Base-by-base conservation (phyloP, 2,113 vertebrate species). In the Microtus pennsylvanicus region DNA sequence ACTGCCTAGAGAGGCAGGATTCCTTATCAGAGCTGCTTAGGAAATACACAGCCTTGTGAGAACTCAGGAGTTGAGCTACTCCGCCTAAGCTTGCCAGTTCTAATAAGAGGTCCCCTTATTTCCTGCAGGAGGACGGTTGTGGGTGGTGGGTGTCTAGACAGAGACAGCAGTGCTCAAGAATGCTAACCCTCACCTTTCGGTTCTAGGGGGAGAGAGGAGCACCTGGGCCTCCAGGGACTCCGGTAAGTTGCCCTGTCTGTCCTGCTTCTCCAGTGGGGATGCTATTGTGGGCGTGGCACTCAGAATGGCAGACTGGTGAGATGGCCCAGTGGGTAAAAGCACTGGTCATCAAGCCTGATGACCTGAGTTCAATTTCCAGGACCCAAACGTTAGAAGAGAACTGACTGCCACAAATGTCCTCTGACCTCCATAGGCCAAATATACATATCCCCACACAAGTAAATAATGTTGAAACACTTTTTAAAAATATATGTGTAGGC, bases 141-240 rank as follows among this genome's bases (percentile, higher is more conserved):
- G 16, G 65, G 7, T 12, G 76, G 12, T 3, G 24, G 69, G 21
- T 6, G 3, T 78, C n/a, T 80, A 55, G 52, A 1, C 12, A 47
- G 50, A 72, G n/a, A n/a, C 38, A 1, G 19, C 13, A 21, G 35
- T 42, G 67, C 35, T 63, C 80, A 58, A 67, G 92, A 65, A 96
- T 45, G 74, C 91, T 96, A 89, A 97, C 75, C 35, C 33, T 42
- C 35, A 50, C 70, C 42, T 96, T 98, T 81, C 96, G 98, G 98
- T 97, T 99, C 99, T 97, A 99, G 99, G 99, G 99, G 8, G 99
- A 99, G 58, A 98, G 99, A 99, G 99, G 99, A 50, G 99, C 99
- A 97, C 99, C 99, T 70, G 99, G 99, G 98, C 99, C 99, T 94
- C 98, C 98, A 81, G 99, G 99, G 98, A 99, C 99, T 98, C 99